Conservation (phyloP, 30 jellyfish, hydroid and myxozoan genomes). For the Cassiopea andromeda region DNA sequence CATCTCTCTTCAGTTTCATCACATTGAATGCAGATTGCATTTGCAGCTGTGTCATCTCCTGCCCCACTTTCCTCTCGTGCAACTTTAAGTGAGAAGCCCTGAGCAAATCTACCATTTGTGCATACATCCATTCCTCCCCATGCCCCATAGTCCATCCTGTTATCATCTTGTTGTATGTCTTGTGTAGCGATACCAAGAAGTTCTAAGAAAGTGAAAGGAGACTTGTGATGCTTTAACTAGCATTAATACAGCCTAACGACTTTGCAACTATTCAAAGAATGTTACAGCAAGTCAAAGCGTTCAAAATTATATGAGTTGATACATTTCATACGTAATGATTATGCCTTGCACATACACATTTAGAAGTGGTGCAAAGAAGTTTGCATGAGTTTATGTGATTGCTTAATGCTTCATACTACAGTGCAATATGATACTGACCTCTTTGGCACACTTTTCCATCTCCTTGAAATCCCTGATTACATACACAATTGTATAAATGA, state of each 20-base stretch:
- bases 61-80: neutral
- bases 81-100: slow-evolving; percentile 14
- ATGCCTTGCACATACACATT: neutral
- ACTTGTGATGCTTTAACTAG: neutral
- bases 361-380: too few species aligned
- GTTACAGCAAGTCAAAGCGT: neutral
- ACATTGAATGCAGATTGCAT: slow-evolving; percentile 17
- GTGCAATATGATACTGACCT: slow-evolving; percentile 8
- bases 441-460: slow-evolving; percentile 52
- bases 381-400: too few species aligned
- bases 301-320: too few species aligned
- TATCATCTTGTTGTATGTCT: neutral
- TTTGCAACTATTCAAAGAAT: neutral
- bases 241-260: neutral
- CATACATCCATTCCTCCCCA: slow-evolving; percentile 57
- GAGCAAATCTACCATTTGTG: slow-evolving; percentile 21
- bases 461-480: slow-evolving; percentile 65
- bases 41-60: slow-evolving; percentile 58
- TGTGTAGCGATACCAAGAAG: slow-evolving; percentile 12
- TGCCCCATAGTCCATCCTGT: slow-evolving; percentile 3
- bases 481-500: slow-evolving; percentile 19
- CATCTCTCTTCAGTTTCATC: slow-evolving; percentile 5
- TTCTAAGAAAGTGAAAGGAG: neutral
- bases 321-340: too few species aligned
- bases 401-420: neutral